Base-by-base conservation (phyloP, 2,113 vertebrate genomes). In the Beaufortia kweichowensis region DNA sequence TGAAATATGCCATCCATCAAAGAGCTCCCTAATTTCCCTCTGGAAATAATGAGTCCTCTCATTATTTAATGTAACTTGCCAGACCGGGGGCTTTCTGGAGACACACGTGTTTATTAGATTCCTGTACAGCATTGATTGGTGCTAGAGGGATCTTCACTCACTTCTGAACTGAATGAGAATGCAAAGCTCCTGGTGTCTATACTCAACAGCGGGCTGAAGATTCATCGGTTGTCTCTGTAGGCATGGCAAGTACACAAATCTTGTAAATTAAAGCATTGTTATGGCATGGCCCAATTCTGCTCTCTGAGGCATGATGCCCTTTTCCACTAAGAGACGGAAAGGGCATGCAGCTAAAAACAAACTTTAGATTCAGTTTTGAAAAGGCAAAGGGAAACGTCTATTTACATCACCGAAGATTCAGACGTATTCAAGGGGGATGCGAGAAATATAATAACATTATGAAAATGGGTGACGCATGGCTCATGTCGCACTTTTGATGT, bases 201-300 rank as follows among this genome's bases (percentile, higher is more conserved):
- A 10, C 72, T 23, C n/a, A 64, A 60, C 50, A 53, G 43, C 4
- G 65, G 48, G 31, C 33, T 55, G 41, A 65, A 85, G 84, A 89
- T 86, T 65, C 84, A 85, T 84, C 59, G 84, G 75, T 81, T 81
- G 84, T 87, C 74, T 80, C 24, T 17, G 26, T 11, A 41, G 61
- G 43, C 28, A 6, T 85, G 85, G 82, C 87, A 81, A 82, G 76
- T 81, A 83, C 89, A 88, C 86, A 86, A 83, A 87, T 89, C 85
- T 86, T 87, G 73, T 84, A 85, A 86, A 85, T 86, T 82, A 87
- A 85, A 81, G 82, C 79, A 72, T 80, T 84, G 82, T 82, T 85
- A 76, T 77, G 76, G 83, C 83, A 67, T 85, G 85, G 70, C 85
- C 85, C 84, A 86, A 76, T 86, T 87, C 64, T 84, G 62, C 41